Conservation (phyloP, 2,113 vertebrate genomes). For the Leucoraja erinaceus region DNA sequence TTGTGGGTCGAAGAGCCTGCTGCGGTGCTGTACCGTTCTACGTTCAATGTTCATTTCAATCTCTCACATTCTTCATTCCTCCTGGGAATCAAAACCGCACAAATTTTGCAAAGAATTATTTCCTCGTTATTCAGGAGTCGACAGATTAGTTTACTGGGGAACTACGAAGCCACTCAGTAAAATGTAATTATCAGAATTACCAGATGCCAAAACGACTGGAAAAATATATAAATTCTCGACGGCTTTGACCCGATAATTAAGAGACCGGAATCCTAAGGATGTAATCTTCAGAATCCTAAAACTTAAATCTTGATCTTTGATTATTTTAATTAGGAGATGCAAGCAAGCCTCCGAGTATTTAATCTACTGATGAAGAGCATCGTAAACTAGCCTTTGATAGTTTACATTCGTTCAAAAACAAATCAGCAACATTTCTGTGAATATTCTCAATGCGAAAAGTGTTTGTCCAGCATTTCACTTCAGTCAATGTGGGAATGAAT, state of each 20-base stretch:
- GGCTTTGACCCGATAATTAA: neutral
- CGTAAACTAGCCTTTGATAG: neutral
- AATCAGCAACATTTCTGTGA: neutral
- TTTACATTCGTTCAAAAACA: neutral
- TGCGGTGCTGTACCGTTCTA: too few relatives aligned
- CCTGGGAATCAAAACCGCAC: neutral
- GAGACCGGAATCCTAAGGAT: neutral
- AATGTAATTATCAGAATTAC: slow-evolving; percentile 18
- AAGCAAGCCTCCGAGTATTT: neutral
- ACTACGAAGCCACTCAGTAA: neutral
- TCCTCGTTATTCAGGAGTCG: neutral
- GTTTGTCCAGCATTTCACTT: neutral
- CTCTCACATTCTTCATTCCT: neutral
- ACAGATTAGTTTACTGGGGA: neutral
- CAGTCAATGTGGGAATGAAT: neutral
- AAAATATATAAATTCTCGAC: neutral
- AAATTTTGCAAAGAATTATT: neutral
- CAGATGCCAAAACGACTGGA: neutral
- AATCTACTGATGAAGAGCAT: neutral
- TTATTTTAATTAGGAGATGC: neutral
- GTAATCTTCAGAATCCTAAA: neutral
- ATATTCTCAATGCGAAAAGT: neutral
- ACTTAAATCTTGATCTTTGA: neutral
- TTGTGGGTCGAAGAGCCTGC: too few relatives aligned
- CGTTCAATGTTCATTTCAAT: too few relatives aligned